These are phyloP conservation scores for Paedocypris sp. DNA, from an alignment of 2,113 vertebrate genomes.

Conservation along the genomic window DNA sequence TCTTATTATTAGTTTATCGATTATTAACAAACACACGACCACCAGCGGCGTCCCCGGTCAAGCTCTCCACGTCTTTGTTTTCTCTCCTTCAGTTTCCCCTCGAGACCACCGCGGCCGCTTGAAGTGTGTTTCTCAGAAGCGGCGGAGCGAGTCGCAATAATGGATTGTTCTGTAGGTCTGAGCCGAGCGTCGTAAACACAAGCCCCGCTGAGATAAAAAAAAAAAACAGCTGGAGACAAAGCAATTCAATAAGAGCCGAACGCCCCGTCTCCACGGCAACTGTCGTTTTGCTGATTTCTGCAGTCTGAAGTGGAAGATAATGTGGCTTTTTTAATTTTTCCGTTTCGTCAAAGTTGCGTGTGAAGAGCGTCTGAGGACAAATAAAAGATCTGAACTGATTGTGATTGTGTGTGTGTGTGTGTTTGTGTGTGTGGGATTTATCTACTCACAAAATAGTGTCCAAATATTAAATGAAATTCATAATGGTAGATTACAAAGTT, in stretches of 20 bases:
- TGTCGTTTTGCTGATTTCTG: background rate
- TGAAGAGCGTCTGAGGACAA: too few relatives aligned
- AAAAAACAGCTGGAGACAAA: slow-evolving; percentile 15
- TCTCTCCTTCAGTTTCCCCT: background rate
- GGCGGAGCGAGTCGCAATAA: slow-evolving; percentile 1
- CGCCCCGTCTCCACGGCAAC: slow-evolving; percentile 12
- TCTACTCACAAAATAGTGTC: too few relatives aligned
- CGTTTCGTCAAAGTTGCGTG: too few relatives aligned
- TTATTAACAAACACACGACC: slow-evolving; percentile 15
- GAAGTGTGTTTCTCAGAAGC: background rate
- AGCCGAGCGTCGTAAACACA: slow-evolving; percentile 21
- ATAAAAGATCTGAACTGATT: too few relatives aligned
- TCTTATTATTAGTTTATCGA: slow-evolving; percentile 13
- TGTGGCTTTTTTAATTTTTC: too few relatives aligned
- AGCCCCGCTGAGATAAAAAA: slow-evolving; percentile 16
- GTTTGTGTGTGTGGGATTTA: too few relatives aligned
- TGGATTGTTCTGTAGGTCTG: slow-evolving; percentile 22
- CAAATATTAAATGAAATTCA: too few relatives aligned
- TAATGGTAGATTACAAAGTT: too few relatives aligned
- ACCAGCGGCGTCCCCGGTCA: background rate
- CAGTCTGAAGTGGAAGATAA: background rate
- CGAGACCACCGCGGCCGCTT: background rate
- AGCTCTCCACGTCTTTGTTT: background rate
- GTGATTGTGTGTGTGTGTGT: too few relatives aligned
- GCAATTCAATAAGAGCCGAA: background rate